Evolutionary conservation across 2,888 invertebrate genomes (phyloP).

Genomic region (Cantharis flavilabris): DNA sequence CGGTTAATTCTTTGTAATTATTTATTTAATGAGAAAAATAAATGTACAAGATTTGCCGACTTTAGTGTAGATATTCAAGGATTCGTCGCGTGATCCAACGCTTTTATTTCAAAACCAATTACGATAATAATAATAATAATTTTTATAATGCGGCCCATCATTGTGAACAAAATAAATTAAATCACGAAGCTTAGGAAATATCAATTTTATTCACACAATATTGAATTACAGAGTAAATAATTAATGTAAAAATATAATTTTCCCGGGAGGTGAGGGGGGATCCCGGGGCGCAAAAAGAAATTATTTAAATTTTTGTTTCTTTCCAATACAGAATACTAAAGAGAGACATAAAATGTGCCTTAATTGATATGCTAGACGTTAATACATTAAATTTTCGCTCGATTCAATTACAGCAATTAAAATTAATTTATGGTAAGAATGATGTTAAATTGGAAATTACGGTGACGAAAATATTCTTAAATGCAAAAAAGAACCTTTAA

Average conservation of each 20-base stretch:
- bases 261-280: no score
- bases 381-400: not conserved
- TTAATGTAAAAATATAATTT: no score
- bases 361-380: no score
- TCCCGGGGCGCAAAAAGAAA: no score
- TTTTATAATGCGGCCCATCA: not conserved
- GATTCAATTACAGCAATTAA: not conserved
- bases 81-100: not conserved
- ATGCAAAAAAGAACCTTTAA: not conserved
- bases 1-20: not conserved
- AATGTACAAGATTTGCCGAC: not conserved
- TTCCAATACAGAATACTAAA: no score
- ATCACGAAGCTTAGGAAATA: not conserved
- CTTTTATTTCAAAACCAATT: not conserved
- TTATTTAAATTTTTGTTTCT: no score
- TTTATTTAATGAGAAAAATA: not conserved
- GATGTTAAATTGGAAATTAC: not conserved
- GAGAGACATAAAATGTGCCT: no score
- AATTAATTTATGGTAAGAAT: not conserved
- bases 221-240: not conserved
- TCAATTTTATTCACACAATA: not conserved
- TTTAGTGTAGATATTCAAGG: not conserved
- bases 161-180: not conserved
- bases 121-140: not conserved
- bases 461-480: not conserved